Percentiles rank a stretch among this genome's conserved stretches.
Conservation (phyloP, 2,888 invertebrate genomes). For the Camponotus fellah region DNA sequence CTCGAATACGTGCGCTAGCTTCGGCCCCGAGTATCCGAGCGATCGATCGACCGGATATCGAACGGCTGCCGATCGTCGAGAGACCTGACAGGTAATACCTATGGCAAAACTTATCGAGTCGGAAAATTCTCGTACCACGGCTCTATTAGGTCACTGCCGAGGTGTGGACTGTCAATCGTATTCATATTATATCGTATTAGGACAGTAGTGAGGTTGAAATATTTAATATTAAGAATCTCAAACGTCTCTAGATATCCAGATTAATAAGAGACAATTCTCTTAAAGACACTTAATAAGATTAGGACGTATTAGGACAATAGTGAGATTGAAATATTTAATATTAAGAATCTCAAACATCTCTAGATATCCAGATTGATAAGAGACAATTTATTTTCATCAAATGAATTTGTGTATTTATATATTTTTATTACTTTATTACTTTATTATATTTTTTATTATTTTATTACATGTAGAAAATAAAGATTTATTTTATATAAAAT, state of each 20-base stretch:
- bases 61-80: slow-evolving; percentile 69
- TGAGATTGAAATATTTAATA: neutral
- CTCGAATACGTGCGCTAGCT: slow-evolving; percentile 28
- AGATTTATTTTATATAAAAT: neutral
- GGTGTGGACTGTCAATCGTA: slow-evolving; percentile 35
- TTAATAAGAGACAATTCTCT: neutral
- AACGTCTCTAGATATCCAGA: too few relatives aligned
- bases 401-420: neutral
- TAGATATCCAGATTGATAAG: neutral
- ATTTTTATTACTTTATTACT: too few relatives aligned
- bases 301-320: too few relatives aligned
- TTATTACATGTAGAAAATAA: neutral
- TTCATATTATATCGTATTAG: neutral
- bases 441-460: too few relatives aligned
- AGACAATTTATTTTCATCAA: neutral
- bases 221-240: neutral
- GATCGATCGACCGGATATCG: slow-evolving; percentile 77
- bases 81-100: slow-evolving; percentile 80
- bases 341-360: neutral
- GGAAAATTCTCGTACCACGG: slow-evolving; percentile 76
- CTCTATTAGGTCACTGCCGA: slow-evolving; percentile 72
- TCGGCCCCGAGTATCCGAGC: slow-evolving; percentile 38
- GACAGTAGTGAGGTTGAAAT: neutral
- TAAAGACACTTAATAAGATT: too few relatives aligned
- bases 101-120: slow-evolving; percentile 78